Percentiles rank a stretch among this genome's conserved stretches.
phyloP scores from a whole-genome alignment of 2,888 invertebrate genomes.

The Agriopis marginaria region DNA sequence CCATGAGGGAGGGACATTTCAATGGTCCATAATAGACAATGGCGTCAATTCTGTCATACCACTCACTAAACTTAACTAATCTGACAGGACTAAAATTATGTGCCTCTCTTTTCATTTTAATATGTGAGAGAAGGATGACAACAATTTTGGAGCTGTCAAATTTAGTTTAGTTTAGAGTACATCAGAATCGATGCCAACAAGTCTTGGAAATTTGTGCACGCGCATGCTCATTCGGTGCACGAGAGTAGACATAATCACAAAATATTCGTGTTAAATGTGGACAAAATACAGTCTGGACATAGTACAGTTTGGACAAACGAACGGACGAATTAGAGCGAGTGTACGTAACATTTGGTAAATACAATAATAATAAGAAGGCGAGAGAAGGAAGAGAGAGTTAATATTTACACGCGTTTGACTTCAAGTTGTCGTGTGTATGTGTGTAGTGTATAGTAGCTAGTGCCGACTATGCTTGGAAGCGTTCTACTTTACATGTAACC shows the following conservation, averaged over 20 bases:
- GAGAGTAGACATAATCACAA: conserved; percentile 52
- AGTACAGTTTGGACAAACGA: conserved; percentile 39
- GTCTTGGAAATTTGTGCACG: conserved; percentile 56
- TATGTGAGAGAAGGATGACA: too few species aligned
- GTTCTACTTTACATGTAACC: conserved; percentile 42
- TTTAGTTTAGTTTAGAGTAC: too few species aligned
- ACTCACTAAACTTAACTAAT: too few species aligned
- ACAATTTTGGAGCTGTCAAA: too few species aligned
- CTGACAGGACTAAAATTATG: too few species aligned
- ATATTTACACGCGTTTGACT: conserved; percentile 54
- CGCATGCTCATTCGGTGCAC: conserved; percentile 81
- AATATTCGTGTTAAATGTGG: conserved; percentile 60
- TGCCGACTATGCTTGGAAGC: conserved; percentile 55
- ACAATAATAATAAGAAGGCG: conserved; percentile 59
- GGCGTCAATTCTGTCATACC: too few species aligned
- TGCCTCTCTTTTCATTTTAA: too few species aligned
- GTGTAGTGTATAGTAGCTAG: conserved; percentile 46
- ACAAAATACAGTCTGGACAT: conserved; percentile 59
- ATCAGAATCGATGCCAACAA: too few species aligned
- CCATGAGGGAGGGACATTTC: conserved; percentile 12
- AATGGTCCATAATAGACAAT: neutral
- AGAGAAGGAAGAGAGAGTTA: conserved; percentile 59
- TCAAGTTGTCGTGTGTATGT: conserved; percentile 47
- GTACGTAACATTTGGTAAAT: conserved; percentile 50
- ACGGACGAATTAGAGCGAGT: conserved; percentile 48